A percentile compares a stretch with the other conserved stretches of the same genome.
These are phyloP conservation scores for Orestias chungarensis DNA, from an alignment of 2,797 vertebrate genomes.

Conservation along the genomic window DNA sequence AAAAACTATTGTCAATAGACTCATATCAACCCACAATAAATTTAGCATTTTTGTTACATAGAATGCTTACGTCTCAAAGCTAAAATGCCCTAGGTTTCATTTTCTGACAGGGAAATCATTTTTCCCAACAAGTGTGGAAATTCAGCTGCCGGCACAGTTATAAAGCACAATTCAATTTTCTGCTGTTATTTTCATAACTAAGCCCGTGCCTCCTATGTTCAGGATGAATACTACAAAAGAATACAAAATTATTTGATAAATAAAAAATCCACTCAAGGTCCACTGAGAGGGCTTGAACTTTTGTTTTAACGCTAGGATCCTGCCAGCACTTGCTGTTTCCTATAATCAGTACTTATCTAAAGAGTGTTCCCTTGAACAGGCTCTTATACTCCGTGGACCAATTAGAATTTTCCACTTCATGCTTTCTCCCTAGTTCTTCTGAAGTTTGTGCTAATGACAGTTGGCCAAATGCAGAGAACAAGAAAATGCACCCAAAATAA, in stretches of 20 bases:
- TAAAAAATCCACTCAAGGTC: conserved; percentile 26
- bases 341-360: conserved; percentile 51
- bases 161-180: not conserved
- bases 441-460: conserved; percentile 71
- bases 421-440: conserved; percentile 57
- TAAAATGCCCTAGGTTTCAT: too few species aligned
- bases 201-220: not conserved
- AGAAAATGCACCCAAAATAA: not conserved
- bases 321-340: conserved; percentile 62
- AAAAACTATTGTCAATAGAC: too few species aligned
- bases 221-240: conserved; percentile 31
- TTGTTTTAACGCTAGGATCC: conserved; percentile 32
- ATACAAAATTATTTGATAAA: conserved; percentile 44
- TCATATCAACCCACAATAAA: too few species aligned
- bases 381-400: conserved; percentile 68
- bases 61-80: too few species aligned
- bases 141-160: too few species aligned
- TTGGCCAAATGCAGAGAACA: conserved; percentile 56
- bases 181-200: not conserved
- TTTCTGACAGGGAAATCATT: too few species aligned
- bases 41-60: too few species aligned
- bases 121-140: too few species aligned
- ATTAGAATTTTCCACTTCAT: conserved; percentile 63
- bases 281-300: conserved; percentile 43
- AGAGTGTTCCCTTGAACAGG: conserved; percentile 41